These are phyloP conservation scores for Centroberyx gerrardi DNA, from an alignment of 2,797 vertebrate genomes.

Conservation along the genomic window DNA sequence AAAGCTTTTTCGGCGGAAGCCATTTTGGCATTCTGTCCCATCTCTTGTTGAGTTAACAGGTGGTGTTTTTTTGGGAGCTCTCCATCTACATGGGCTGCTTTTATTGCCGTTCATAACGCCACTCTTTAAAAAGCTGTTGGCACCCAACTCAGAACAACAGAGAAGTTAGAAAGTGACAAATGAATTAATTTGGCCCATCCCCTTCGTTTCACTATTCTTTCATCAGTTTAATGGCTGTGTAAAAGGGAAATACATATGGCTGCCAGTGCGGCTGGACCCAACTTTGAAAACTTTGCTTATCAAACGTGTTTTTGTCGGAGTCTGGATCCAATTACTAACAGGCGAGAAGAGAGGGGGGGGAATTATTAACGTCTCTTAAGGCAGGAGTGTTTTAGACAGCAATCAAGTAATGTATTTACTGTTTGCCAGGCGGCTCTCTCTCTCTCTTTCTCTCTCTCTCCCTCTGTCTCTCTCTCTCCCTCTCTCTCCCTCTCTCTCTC, in stretches of 20 bases:
- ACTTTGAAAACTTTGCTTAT: constrained; percentile 59
- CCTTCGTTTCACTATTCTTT: constrained; percentile 48
- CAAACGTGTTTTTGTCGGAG: constrained; percentile 52
- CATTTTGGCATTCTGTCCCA: constrained; percentile 33
- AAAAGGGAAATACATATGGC: constrained; percentile 45
- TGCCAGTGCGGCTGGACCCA: constrained; percentile 35
- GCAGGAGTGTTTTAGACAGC: constrained; percentile 36
- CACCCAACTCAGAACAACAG: constrained; percentile 39
- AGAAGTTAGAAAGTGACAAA: constrained; percentile 66
- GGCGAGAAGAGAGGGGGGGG: neutral
- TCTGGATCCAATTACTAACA: constrained; percentile 38
- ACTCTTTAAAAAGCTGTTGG: constrained; percentile 65
- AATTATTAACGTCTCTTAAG: constrained; percentile 40
- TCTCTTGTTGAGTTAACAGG: constrained; percentile 59
- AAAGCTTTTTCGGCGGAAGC: constrained; percentile 13
- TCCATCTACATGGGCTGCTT: constrained; percentile 39
- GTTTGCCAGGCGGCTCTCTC: constrained; percentile 21
- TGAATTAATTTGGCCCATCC: constrained; percentile 59
- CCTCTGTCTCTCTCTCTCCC: no score
- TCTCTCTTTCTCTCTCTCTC: neutral
- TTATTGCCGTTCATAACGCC: constrained; percentile 50
- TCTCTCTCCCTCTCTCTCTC: constrained; percentile 9
- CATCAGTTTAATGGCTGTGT: constrained; percentile 67
- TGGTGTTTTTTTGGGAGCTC: constrained; percentile 51
- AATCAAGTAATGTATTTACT: constrained; percentile 45